Evolutionary conservation across 2,797 vertebrate genomes (phyloP).

Genomic region (Orientallactaga sibirica): DNA sequence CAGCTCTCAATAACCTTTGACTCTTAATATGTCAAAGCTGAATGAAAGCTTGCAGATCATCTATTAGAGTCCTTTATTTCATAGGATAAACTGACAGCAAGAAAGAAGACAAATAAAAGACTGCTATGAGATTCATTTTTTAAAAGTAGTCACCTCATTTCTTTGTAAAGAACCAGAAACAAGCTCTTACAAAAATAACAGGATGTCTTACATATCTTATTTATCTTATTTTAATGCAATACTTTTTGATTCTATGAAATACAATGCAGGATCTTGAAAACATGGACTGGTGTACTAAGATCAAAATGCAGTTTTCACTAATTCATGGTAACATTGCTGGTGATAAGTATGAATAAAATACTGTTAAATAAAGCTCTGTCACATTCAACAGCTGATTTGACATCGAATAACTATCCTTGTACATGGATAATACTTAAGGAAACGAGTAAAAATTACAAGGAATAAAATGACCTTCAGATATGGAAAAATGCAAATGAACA

Average conservation of each 20-base stretch:
- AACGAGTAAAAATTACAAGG: slow-evolving; percentile 30
- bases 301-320: slow-evolving; percentile 31
- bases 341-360: background rate
- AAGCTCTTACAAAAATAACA: slow-evolving; percentile 16
- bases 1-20: slow-evolving; percentile 55
- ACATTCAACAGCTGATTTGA: slow-evolving; percentile 53
- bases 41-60: slow-evolving; percentile 48
- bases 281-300: background rate
- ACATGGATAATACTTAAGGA: slow-evolving; percentile 55
- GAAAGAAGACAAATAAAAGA: slow-evolving; percentile 54
- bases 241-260: slow-evolving; percentile 19
- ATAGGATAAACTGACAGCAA: slow-evolving; percentile 61
- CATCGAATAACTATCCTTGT: slow-evolving; percentile 42
- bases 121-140: slow-evolving; percentile 53
- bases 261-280: background rate
- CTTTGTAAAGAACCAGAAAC: background rate
- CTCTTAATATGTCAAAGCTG: slow-evolving; percentile 13
- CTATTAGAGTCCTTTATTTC: slow-evolving; percentile 57
- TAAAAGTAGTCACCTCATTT: slow-evolving; percentile 55
- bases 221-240: slow-evolving; percentile 55
- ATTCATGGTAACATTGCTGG: background rate
- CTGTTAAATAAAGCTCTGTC: slow-evolving; percentile 57
- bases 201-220: slow-evolving; percentile 37
- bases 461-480: slow-evolving; percentile 37
- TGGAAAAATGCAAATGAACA: slow-evolving; percentile 52